These are phyloP conservation scores for Ashinkailepas kermadecensis DNA, from an alignment of 2,888 invertebrate species.

Conservation along the genomic window DNA sequence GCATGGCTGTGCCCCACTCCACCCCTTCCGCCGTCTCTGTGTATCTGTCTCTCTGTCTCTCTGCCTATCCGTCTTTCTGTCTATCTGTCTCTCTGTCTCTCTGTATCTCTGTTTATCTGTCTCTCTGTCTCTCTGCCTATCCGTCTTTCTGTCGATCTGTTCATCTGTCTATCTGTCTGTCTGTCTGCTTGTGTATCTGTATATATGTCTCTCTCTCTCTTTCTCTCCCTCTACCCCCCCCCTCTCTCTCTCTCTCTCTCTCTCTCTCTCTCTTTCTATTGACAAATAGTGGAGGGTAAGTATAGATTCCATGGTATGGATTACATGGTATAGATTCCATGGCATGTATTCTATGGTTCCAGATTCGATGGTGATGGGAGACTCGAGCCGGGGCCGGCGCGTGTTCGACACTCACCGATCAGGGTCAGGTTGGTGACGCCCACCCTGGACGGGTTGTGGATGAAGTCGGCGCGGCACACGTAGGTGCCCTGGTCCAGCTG, in stretches of 20 bases:
- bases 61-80: too few relatives aligned
- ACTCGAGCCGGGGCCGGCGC: neutral
- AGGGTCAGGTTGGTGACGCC: conserved; percentile 30
- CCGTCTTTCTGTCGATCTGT: too few relatives aligned
- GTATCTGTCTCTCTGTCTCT: too few relatives aligned
- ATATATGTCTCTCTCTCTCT: too few relatives aligned
- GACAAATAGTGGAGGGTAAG: neutral
- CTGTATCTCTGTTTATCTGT: too few relatives aligned
- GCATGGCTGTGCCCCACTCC: too few relatives aligned
- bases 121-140: too few relatives aligned
- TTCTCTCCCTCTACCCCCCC: neutral
- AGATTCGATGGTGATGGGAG: neutral
- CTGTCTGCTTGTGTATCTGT: too few relatives aligned
- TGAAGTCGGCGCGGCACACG: conserved; percentile 32
- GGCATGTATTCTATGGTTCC: neutral
- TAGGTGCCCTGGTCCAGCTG: conserved; percentile 32
- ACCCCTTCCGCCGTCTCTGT: too few relatives aligned
- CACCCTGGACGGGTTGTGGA: conserved; percentile 30
- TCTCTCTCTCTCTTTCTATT: neutral
- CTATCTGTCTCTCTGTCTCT: too few relatives aligned
- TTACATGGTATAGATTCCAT: neutral
- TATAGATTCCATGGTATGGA: neutral
- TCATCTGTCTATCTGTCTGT: too few relatives aligned
- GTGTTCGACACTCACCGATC: conserved; percentile 29
- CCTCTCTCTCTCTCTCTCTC: too few relatives aligned